A percentile compares a stretch with the other conserved stretches of the same genome.
Evolutionary conservation across 1,140 invertebrate species (phyloP).

Genomic region (Rhagoletis zephyria): DNA sequence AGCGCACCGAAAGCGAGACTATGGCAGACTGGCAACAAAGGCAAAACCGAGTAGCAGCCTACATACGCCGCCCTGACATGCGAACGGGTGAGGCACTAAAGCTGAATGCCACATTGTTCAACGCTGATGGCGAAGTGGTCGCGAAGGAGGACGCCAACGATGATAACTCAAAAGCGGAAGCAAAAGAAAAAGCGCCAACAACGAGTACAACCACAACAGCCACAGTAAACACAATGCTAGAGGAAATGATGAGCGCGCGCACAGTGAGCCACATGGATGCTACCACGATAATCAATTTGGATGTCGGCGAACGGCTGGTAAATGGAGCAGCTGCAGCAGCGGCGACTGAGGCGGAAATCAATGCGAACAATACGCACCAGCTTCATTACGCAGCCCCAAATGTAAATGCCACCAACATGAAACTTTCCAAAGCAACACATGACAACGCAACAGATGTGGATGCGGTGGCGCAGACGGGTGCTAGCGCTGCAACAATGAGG

Average conservation of each 20-base stretch:
- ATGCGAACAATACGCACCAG: too few relatives aligned
- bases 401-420: not conserved
- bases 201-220: not conserved
- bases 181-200: not conserved
- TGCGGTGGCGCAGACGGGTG: not conserved
- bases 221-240: not conserved
- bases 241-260: not conserved
- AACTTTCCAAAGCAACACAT: not conserved
- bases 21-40: not conserved
- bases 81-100: constrained; percentile 38
- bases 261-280: not conserved
- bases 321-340: not conserved
- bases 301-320: not conserved
- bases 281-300: not conserved
- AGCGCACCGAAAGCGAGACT: not conserved
- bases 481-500: not conserved
- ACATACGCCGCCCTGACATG: constrained; percentile 8
- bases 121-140: not conserved
- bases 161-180: not conserved
- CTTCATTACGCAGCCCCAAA: too few relatives aligned
- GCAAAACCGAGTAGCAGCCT: not conserved
- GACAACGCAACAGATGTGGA: not conserved
- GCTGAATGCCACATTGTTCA: constrained; percentile 4
- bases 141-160: too few relatives aligned
- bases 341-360: too few relatives aligned